phyloP scores from a whole-genome alignment of 2,888 invertebrate species.

The Ditula angustiorana region DNA sequence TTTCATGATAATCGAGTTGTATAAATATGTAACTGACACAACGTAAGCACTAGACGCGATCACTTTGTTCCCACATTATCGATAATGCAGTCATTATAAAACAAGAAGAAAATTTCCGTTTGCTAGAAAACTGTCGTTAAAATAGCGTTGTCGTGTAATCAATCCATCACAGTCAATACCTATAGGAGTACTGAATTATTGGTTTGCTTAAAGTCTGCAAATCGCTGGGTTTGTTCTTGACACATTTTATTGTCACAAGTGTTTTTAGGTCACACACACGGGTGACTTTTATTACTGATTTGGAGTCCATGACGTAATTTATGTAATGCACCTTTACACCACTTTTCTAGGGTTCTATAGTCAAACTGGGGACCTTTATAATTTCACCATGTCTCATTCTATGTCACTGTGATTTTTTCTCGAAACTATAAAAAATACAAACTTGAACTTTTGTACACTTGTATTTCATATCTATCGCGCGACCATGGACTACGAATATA shows the following conservation, averaged over 20 bases:
- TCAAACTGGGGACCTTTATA: too few species aligned
- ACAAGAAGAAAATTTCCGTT: not conserved
- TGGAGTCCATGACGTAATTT: too few species aligned
- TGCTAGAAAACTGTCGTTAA: not conserved
- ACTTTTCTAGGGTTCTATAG: too few species aligned
- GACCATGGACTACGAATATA: too few species aligned
- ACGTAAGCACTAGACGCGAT: constrained; percentile 1
- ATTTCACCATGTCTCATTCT: too few species aligned
- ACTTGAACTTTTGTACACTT: too few species aligned
- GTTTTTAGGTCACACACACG: not conserved
- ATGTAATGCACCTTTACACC: too few species aligned
- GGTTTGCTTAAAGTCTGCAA: not conserved
- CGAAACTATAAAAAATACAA: too few species aligned
- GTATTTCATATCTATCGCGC: too few species aligned
- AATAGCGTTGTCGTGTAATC: constrained; percentile 6
- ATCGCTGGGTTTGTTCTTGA: not conserved
- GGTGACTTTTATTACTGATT: not conserved
- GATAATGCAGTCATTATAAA: not conserved
- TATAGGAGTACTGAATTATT: not conserved
- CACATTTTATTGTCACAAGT: constrained; percentile 5
- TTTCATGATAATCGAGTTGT: not conserved
- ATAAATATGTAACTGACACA: not conserved
- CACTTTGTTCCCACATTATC: constrained; percentile 1
- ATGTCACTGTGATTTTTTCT: too few species aligned
- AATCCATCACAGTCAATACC: constrained; percentile 26